These are phyloP conservation scores for Lophotis ruficrista DNA, from an alignment of 2,113 vertebrate species.

Conservation along the genomic window DNA sequence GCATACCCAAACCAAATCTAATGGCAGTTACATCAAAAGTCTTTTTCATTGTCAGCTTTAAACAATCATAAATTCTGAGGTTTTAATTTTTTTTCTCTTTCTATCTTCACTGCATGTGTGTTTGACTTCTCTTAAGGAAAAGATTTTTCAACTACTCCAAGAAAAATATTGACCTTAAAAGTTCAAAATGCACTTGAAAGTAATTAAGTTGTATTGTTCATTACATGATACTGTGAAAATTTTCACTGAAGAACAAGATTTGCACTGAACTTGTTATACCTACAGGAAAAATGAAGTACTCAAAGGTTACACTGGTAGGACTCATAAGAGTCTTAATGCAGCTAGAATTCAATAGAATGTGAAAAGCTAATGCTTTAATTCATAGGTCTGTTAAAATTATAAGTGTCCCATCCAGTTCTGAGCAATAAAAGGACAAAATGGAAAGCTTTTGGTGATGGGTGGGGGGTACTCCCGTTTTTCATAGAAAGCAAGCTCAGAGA, in stretches of 20 bases:
- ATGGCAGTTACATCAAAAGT: neutral
- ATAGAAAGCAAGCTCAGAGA: neutral
- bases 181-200: neutral
- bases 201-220: neutral
- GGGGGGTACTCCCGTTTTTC: neutral
- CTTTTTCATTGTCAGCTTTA: neutral
- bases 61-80: neutral
- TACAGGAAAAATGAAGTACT: neutral
- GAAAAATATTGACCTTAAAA: neutral
- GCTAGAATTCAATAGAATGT: neutral
- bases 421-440: neutral
- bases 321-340: neutral
- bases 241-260: neutral
- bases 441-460: neutral
- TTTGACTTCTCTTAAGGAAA: neutral
- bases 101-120: neutral
- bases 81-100: neutral
- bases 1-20: neutral
- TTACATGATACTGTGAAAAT: neutral
- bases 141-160: neutral
- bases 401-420: neutral
- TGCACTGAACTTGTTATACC: neutral
- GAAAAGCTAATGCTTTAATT: neutral
- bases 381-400: neutral
- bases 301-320: neutral